A percentile compares a stretch with the other conserved stretches of the same genome.
These are phyloP conservation scores for Idaea straminata DNA, from an alignment of 2,888 invertebrate species.

Conservation along the genomic window DNA sequence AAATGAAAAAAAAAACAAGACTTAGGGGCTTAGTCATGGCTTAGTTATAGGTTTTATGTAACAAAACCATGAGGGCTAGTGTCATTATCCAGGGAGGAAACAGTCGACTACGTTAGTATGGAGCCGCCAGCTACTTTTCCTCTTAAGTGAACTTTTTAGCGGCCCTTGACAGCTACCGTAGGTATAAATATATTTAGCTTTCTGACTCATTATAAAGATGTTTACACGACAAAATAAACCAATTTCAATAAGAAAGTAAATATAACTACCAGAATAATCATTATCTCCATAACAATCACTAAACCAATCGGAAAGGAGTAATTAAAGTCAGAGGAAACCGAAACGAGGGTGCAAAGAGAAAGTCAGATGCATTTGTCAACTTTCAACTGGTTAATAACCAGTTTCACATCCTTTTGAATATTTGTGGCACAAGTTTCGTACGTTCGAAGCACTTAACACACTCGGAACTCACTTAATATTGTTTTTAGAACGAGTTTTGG, in stretches of 20 bases:
- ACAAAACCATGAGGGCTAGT: no score
- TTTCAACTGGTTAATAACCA: background rate
- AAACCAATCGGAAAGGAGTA: background rate
- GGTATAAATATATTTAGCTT: no score
- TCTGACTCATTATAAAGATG: background rate
- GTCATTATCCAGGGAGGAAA: no score
- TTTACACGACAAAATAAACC: background rate
- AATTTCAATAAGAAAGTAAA: background rate
- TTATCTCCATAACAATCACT: background rate
- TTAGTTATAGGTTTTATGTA: no score
- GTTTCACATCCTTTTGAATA: background rate
- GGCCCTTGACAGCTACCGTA: no score
- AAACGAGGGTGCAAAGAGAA: slow-evolving; percentile 1
- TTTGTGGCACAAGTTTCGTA: background rate
- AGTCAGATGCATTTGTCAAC: background rate
- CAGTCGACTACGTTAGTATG: no score
- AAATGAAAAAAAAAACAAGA: no score
- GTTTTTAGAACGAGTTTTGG: no score
- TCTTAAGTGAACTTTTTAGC: no score
- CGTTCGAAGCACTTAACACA: background rate
- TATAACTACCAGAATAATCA: background rate
- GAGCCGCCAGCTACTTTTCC: no score
- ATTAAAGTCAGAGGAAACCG: background rate
- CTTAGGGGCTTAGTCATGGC: no score
- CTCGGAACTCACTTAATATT: no score